Evolutionary conservation across 2,888 invertebrate species (phyloP).

Genomic region (Nymphalis urticae): DNA sequence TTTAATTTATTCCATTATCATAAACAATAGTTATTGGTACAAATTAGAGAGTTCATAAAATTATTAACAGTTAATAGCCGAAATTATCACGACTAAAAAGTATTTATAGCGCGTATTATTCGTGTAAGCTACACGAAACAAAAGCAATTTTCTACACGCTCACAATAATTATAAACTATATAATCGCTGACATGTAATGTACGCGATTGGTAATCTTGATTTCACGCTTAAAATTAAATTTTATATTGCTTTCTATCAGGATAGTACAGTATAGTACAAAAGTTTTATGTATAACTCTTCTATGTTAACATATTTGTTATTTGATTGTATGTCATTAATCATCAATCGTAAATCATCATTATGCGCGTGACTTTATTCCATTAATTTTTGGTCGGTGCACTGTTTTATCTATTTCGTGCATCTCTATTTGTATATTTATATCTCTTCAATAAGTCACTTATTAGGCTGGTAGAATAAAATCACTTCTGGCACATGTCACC

Average conservation of each 20-base stretch:
- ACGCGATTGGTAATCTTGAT: not conserved
- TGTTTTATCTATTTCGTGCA: too few relatives aligned
- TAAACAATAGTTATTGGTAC: slow-evolving; percentile 2
- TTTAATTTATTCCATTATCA: slow-evolving; percentile 13
- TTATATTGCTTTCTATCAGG: not conserved
- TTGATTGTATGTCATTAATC: too few relatives aligned
- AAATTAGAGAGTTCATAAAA: slow-evolving; percentile 2
- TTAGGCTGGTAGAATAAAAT: too few relatives aligned
- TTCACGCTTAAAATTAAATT: not conserved
- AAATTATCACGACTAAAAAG: not conserved
- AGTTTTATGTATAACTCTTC: too few relatives aligned
- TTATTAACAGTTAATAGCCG: not conserved
- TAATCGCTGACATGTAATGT: not conserved
- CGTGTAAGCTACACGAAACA: slow-evolving; percentile 12
- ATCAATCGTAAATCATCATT: too few relatives aligned
- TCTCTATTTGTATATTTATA: too few relatives aligned
- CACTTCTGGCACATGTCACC: too few relatives aligned
- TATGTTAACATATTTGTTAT: too few relatives aligned
- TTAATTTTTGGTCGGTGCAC: too few relatives aligned
- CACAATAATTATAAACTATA: slow-evolving; percentile 3
- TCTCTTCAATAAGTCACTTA: too few relatives aligned
- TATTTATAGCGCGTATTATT: slow-evolving; percentile 1
- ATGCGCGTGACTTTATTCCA: too few relatives aligned
- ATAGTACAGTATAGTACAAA: too few relatives aligned
- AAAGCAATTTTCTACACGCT: slow-evolving; percentile 14